phyloP scores from a whole-genome alignment of 2,888 invertebrate genomes.

The Acanthopleura granulata region DNA sequence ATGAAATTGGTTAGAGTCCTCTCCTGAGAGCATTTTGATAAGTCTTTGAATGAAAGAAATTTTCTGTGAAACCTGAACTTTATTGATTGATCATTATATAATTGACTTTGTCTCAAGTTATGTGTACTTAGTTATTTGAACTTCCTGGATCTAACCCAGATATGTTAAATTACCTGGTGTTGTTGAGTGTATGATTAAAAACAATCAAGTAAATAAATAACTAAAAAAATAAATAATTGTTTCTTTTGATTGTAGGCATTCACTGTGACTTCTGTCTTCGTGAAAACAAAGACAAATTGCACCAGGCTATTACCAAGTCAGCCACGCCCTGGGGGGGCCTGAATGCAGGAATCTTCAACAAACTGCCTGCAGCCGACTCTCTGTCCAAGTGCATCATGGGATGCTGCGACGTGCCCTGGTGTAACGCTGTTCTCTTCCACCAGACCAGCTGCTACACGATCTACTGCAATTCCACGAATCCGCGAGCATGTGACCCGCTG shows the following conservation, averaged over 20 bases:
- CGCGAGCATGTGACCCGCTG: constrained; percentile 32
- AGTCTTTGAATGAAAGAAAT: too few relatives aligned
- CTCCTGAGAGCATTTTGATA: too few relatives aligned
- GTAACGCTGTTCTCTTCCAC: constrained; percentile 33
- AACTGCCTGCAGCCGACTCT: constrained; percentile 23
- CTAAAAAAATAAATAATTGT: too few relatives aligned
- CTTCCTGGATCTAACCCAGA: too few relatives aligned
- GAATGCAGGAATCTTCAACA: constrained; percentile 31
- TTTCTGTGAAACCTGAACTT: too few relatives aligned
- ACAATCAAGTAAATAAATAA: too few relatives aligned
- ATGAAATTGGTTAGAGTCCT: too few relatives aligned
- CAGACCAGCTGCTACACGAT: constrained; percentile 31
- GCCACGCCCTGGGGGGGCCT: constrained; percentile 27
- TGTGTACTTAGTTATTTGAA: too few relatives aligned
- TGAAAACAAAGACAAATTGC: constrained; percentile 18
- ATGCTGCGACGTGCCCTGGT: constrained; percentile 27
- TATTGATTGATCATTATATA: too few relatives aligned
- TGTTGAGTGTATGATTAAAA: too few relatives aligned
- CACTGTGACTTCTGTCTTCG: constrained; percentile 25
- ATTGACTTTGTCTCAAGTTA: too few relatives aligned
- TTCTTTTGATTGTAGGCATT: not conserved
- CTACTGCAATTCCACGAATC: constrained; percentile 30
- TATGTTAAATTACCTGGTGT: too few relatives aligned
- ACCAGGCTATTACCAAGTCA: constrained; percentile 24
- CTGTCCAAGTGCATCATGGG: constrained; percentile 29